Evolutionary conservation across 2,113 vertebrate genomes (phyloP).

Genomic region (Garra rufa): DNA sequence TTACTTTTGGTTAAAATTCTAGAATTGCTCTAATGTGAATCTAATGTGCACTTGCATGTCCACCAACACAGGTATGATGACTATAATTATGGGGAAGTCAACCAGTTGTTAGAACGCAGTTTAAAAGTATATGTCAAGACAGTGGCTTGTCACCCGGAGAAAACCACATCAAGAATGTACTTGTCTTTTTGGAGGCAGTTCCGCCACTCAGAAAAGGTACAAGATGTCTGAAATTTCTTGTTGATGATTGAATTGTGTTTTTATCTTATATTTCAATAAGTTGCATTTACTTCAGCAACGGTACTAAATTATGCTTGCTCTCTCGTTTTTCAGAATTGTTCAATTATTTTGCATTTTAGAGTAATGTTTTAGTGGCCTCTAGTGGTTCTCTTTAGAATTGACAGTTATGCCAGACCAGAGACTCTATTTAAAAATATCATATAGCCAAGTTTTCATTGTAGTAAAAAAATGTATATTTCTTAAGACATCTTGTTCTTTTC

Average conservation of each 20-base stretch:
- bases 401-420: background rate
- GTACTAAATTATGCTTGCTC: background rate
- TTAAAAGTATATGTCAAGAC: slow-evolving; percentile 95
- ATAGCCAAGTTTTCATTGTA: background rate
- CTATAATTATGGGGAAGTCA: slow-evolving; percentile 93
- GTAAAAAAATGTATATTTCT: background rate
- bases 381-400: background rate
- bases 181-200: slow-evolving; percentile 92
- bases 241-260: background rate
- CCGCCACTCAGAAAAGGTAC: slow-evolving; percentile 96
- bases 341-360: background rate
- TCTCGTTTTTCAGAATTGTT: background rate
- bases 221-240: background rate
- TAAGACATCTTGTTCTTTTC: background rate
- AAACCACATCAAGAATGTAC: slow-evolving; percentile 85
- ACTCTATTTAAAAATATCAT: background rate
- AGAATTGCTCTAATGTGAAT: background rate
- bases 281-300: background rate
- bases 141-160: slow-evolving; percentile 92
- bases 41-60: background rate
- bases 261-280: background rate
- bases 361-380: background rate
- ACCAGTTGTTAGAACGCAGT: slow-evolving; percentile 90
- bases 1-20: background rate
- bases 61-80: slow-evolving; percentile 84